Conservation (phyloP, 2,888 invertebrate species). For the Adelphocoris suturalis region DNA sequence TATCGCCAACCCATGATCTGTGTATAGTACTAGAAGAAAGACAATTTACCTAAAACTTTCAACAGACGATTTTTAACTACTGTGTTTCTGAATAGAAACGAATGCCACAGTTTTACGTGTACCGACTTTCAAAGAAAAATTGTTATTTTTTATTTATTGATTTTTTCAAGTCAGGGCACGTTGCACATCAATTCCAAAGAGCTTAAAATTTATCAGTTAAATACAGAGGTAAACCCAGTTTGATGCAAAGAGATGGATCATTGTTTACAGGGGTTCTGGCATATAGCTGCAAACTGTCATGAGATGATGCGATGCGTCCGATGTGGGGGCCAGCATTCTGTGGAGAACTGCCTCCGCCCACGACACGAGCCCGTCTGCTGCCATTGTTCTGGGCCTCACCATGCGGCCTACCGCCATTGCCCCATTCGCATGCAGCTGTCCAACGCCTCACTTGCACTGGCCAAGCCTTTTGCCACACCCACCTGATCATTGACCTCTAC, state of each 20-base stretch:
- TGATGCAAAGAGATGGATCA: background rate
- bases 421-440: conserved; percentile 79
- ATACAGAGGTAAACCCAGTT: background rate
- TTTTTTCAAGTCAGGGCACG: too few species aligned
- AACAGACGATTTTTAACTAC: too few species aligned
- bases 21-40: too few species aligned
- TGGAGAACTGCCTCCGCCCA: conserved; percentile 80
- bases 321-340: conserved; percentile 81
- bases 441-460: conserved; percentile 74
- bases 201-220: too few species aligned
- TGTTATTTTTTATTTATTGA: too few species aligned
- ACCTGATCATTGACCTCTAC: background rate
- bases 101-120: too few species aligned
- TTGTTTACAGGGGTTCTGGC: conserved; percentile 80
- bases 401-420: conserved; percentile 79
- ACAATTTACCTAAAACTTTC: too few species aligned
- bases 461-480: conserved; percentile 40
- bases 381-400: conserved; percentile 81
- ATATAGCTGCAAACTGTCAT: conserved; percentile 80
- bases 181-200: too few species aligned
- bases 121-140: too few species aligned
- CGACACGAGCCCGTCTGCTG: conserved; percentile 80
- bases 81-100: too few species aligned
- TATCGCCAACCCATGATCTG: too few species aligned
- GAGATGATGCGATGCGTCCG: conserved; percentile 80